Evolutionary conservation across 2,797 vertebrate genomes (phyloP), one percentile per base, ranked within the genome.

Genomic region (Sarcoramphus papa): DNA sequence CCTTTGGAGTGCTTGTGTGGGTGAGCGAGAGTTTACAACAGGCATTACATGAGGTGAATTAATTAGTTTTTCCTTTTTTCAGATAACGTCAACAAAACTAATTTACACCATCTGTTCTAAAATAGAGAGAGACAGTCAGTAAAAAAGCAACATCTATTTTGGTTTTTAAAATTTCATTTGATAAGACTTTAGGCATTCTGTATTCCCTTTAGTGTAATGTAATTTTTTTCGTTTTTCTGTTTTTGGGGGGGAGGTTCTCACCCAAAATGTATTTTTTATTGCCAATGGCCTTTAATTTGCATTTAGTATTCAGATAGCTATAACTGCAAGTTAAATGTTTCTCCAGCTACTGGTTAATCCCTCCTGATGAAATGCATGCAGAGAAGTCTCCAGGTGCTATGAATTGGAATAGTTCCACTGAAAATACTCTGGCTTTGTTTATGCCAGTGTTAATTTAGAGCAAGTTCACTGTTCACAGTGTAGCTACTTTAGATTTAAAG

Each of bases 101-200:
- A 59, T 87, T 84, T 86, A 67, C 3, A 56, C 86, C 91, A 93
- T 93, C 95, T 96, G 93, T 83, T 88, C 74, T 78, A 40, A 85
- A 87, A 80, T 11, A 92, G 30, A 84, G 54, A 27, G 41, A 87
- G 79, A 37, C 57, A 33, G 28, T 45, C 57, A 70, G 73, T 80
- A 84, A 82, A 92, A 91, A 78, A 88, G 54, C 73, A 92, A 23
- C 24, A 69, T 37, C 13, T 5, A 3, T 64, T 92, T 91, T 47
- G 24, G 1, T 54, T 69, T 78, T 75, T 45, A 45, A 65, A 16
- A 30, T 83, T 91, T 84, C 0, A 33, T 92, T 88, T 76, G 11
- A 10, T 89, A 84, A 37, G 63, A 69, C 21, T 91, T 56, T 4
- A 54, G 54, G 47, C 47, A 27, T 60, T 89, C 12, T 47, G 0